Evolutionary conservation across 2,113 vertebrate genomes (phyloP).

Genomic region (Mirounga angustirostris): DNA sequence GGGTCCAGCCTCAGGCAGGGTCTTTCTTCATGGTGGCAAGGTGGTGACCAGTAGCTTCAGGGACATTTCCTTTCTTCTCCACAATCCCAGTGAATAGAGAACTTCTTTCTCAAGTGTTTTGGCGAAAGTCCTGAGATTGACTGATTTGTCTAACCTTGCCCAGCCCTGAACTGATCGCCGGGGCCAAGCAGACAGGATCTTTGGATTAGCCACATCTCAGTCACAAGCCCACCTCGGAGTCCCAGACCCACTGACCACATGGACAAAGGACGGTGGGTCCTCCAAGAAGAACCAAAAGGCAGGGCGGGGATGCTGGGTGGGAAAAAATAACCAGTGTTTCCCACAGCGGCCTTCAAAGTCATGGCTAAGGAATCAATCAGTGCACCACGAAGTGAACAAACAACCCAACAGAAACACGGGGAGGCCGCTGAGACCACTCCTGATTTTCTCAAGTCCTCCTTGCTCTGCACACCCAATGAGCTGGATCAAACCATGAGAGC

Average conservation of each 20-base stretch:
- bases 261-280: too few relatives aligned
- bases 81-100: background rate
- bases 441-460: background rate
- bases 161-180: background rate
- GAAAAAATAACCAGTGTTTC: fast-evolving
- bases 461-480: too few relatives aligned
- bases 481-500: background rate
- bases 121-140: background rate
- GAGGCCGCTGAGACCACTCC: background rate
- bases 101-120: background rate
- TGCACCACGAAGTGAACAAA: fast-evolving
- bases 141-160: background rate
- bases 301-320: too few relatives aligned
- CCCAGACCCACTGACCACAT: background rate
- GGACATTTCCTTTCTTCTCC: background rate
- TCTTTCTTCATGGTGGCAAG: background rate
- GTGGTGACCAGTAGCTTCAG: background rate
- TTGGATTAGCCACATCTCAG: background rate
- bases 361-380: fast-evolving
- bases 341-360: background rate
- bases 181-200: background rate
- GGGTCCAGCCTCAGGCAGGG: background rate
- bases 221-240: background rate
- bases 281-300: background rate
- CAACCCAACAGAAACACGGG: background rate